Base-by-base conservation (phyloP, 2,113 vertebrate species). In the Gulo gulo region DNA sequence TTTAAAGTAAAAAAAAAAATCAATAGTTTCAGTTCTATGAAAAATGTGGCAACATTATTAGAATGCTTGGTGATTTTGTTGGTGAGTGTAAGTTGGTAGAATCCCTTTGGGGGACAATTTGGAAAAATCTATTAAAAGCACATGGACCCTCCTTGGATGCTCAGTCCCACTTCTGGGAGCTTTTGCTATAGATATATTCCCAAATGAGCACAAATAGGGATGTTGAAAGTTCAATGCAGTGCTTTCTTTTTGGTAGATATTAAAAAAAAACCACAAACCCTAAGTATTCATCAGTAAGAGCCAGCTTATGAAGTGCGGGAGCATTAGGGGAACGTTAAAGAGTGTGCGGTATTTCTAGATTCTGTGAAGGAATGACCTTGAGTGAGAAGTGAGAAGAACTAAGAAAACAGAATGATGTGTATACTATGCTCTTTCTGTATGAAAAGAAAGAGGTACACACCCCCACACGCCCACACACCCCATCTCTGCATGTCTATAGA, bases 31-130 rank as follows among this genome's bases (percentile, higher is more conserved):
- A 36, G 47, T 91, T 95, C 82, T 86, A 52, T 73, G 90, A 80
- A 67, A 73, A 67, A 73, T 3, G 1, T n/a, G 63, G 47, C 31
- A 42, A 76, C 61, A 7, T 34, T 85, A 79, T 69, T 96, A 93
- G 88, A 88, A 91, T 79, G 76, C 59, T 50, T 89, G 65, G 82
- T 79, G 59, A 69, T 95, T 92, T 88, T 86, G 23, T 26, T 79
- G 59, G 76, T 67, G 76, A 73, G 31, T 84, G 15, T 83, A 78
- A 86, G 31, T 20, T 31, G 45, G 50, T 73, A 71, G n/a, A 69
- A 69, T 31, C 34, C 52, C 29, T 63, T 78, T n/a, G 31, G 29
- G 86, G 67, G 83, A 12, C 65, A 71, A 42, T 50, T 85, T 52
- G 83, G 69, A 90, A 74, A 74, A 83, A 61, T 55, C 81, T 94